phyloP scores from a whole-genome alignment of 2,797 vertebrate species.

The Cygnus olor region DNA sequence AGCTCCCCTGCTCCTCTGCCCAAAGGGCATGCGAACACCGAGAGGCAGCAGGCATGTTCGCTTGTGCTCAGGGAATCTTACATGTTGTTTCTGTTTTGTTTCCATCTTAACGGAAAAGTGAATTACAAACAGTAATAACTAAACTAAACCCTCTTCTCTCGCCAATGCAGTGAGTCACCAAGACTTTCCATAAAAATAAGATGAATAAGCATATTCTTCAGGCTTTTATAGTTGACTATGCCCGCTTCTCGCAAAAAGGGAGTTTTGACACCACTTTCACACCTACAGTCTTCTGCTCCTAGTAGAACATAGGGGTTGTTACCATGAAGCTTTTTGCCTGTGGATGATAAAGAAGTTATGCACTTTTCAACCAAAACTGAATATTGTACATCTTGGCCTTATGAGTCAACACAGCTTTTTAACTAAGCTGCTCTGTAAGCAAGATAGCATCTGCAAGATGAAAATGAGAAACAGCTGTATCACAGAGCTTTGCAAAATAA shows the following conservation, averaged over 20 bases:
- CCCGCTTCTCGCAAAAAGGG: background rate
- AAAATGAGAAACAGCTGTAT: slow-evolving; percentile 73
- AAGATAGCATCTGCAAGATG: slow-evolving; percentile 67
- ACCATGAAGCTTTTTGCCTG: background rate
- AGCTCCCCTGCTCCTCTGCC: background rate
- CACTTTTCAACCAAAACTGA: slow-evolving; percentile 16
- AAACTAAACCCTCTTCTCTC: background rate
- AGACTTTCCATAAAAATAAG: slow-evolving; percentile 31
- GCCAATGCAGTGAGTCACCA: slow-evolving; percentile 44
- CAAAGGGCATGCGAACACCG: background rate
- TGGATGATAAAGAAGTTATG: background rate
- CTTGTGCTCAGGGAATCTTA: background rate
- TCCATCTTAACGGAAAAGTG: slow-evolving; percentile 59
- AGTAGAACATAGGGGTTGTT: background rate
- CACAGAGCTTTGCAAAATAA: slow-evolving; percentile 38
- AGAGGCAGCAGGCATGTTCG: background rate
- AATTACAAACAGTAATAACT: slow-evolving; percentile 19
- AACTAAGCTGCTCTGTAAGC: slow-evolving; percentile 59
- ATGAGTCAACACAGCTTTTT: slow-evolving; percentile 62
- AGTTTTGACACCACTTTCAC: slow-evolving; percentile 6
- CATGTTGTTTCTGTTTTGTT: slow-evolving; percentile 27
- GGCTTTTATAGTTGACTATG: background rate
- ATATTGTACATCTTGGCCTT: slow-evolving; percentile 57
- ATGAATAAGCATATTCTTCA: slow-evolving; percentile 37
- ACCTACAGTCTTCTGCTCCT: background rate